Evolutionary conservation across 2,797 vertebrate species (phyloP).

Genomic region (Gymnothorax reevesii): DNA sequence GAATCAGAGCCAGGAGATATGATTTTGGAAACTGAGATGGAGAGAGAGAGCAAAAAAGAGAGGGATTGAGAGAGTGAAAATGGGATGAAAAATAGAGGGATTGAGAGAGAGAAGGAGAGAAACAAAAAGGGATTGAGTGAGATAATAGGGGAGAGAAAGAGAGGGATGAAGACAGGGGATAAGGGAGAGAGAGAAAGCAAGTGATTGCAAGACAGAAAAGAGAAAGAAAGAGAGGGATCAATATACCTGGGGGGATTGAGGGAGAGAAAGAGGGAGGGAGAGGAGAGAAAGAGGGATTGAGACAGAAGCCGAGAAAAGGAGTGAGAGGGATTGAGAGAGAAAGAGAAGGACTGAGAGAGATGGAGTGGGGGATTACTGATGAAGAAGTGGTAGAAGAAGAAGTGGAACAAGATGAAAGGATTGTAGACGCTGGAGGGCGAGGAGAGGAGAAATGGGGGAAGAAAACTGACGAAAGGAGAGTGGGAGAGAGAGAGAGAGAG

Average conservation of each 20-base stretch:
- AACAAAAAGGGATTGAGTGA: background rate
- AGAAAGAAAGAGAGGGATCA: background rate
- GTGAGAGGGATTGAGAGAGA: background rate
- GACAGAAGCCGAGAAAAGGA: slow-evolving; percentile 26
- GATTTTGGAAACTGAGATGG: slow-evolving; percentile 24
- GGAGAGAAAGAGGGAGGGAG: background rate
- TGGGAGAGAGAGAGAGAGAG: background rate
- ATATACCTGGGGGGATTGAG: background rate
- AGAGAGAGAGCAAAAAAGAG: slow-evolving; percentile 16
- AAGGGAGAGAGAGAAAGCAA: slow-evolving; percentile 25
- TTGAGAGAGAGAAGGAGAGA: background rate
- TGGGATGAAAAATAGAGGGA: background rate
- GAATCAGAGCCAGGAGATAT: slow-evolving; percentile 19
- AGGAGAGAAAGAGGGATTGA: background rate
- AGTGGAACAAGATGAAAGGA: background rate
- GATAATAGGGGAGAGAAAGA: background rate
- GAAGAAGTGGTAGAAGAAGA: background rate
- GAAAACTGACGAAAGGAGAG: slow-evolving; percentile 5
- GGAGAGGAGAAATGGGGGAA: slow-evolving; percentile 1
- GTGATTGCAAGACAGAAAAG: slow-evolving; percentile 16
- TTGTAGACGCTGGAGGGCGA: background rate
- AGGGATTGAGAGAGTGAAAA: background rate
- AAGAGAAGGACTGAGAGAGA: background rate
- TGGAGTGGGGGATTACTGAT: background rate
- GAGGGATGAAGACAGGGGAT: slow-evolving; percentile 17